Evolutionary conservation across 1,140 invertebrate species (phyloP).

Genomic region (Chionoecetes opilio): DNA sequence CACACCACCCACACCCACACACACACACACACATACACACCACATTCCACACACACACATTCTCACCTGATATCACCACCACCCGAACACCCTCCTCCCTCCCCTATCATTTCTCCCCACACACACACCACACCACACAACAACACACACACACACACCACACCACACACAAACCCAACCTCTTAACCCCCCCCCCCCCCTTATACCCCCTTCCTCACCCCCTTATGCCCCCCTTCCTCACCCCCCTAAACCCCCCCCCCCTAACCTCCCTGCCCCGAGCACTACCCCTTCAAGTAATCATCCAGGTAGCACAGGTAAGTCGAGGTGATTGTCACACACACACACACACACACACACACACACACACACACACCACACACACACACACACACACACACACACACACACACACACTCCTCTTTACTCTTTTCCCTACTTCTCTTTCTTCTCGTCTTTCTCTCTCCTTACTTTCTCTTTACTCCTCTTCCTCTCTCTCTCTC

Average conservation of each 20-base stretch:
- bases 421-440: not conserved
- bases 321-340: too few relatives aligned
- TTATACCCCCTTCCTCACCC: too few relatives aligned
- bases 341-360: too few relatives aligned
- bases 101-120: too few relatives aligned
- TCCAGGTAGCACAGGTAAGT: not conserved
- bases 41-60: conserved; percentile 2
- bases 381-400: conserved; percentile 18
- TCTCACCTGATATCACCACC: not conserved
- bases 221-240: not conserved
- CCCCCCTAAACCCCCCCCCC: not conserved
- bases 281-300: not conserved
- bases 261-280: not conserved
- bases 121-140: not conserved
- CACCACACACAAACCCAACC: not conserved
- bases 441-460: not conserved
- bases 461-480: too few relatives aligned
- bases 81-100: not conserved
- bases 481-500: not conserved
- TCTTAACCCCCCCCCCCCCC: too few relatives aligned
- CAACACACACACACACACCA: not conserved
- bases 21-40: not conserved
- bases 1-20: not conserved
- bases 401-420: not conserved
- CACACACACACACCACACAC: too few relatives aligned